phyloP scores from a whole-genome alignment of 2,113 vertebrate genomes.

The Trichechus manatus region DNA sequence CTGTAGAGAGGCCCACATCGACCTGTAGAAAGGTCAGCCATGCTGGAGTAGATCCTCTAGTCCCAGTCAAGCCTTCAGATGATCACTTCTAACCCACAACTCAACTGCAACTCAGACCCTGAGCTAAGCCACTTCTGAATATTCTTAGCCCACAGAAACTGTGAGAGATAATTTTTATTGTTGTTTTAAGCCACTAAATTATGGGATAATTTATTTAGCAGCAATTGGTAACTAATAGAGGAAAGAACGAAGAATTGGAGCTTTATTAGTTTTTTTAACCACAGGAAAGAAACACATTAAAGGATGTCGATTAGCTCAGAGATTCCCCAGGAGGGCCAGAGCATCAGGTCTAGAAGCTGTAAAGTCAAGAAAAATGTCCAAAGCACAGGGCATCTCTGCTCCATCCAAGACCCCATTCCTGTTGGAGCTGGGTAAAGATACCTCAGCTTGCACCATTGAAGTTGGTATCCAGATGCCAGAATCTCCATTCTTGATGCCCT shows the following conservation, averaged over 20 bases:
- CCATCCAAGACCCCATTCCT: background rate
- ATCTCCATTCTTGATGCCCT: background rate
- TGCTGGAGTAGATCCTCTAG: background rate
- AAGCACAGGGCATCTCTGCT: background rate
- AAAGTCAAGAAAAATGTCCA: background rate
- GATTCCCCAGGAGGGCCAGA: background rate
- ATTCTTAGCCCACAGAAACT: background rate
- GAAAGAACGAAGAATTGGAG: background rate
- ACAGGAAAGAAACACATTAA: conserved; percentile 34
- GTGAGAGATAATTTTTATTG: background rate
- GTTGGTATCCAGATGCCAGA: background rate
- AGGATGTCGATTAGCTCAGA: background rate
- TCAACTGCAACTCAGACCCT: background rate
- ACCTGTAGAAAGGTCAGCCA: background rate
- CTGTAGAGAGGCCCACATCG: too few relatives aligned
- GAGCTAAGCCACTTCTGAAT: background rate
- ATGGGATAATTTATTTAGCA: background rate
- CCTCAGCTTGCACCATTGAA: background rate
- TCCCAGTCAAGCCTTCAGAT: background rate
- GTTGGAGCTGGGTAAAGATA: background rate
- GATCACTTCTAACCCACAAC: background rate
- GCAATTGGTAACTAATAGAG: background rate
- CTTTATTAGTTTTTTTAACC: background rate
- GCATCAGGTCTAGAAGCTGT: background rate
- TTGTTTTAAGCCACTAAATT: background rate